Base-by-base conservation (phyloP, 2,797 vertebrate species). In the Florisuga fusca region DNA sequence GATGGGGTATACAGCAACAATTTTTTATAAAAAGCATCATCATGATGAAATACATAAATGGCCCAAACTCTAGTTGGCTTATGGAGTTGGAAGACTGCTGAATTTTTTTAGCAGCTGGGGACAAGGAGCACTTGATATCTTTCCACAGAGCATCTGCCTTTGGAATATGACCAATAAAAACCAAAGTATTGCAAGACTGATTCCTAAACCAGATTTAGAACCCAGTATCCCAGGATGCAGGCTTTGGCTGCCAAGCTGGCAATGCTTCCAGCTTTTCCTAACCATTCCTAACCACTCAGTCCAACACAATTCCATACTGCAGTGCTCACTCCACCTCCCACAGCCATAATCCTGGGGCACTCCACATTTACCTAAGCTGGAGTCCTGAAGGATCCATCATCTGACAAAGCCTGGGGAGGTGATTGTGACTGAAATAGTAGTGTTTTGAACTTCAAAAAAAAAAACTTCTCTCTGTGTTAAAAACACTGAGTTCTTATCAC, bases 321-420 rank as follows among this genome's bases (percentile, higher is more conserved):
- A 53, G 59, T 6, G 27, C 36, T 89, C 31, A 7, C 16, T 46
- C 50, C 36, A 62, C 22, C 27, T 34, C 26, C 23, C 54, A 31
- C 59, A 55, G 48, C 18, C 12, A 20, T 17, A 75, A 26, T 4
- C 41, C 75, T 66, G 10, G 5, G 46, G 33, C 25, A 27, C 18
- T 22, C 50, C 0, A 2, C 43, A 29, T n/a, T 14, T 51, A 41
- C 15, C 27, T 51, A 62, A 15, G 7, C 15, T 8, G 33, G 19
- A 34, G 14, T 29, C 55, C 67, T 36, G n/a, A n/a, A 38, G 55
- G 19, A 25, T 8, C 7, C 66, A 33, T 25, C 43, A 76, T 55
- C 34, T 41, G 11, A 34, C 4, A 17, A 72, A n/a, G n/a, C 10
- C 33, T 16, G 25, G 0, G 1, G 23, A 26, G 20, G 13, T 29